Conservation (phyloP, 2,797 vertebrate genomes). For the Gambusia yucatana region DNA sequence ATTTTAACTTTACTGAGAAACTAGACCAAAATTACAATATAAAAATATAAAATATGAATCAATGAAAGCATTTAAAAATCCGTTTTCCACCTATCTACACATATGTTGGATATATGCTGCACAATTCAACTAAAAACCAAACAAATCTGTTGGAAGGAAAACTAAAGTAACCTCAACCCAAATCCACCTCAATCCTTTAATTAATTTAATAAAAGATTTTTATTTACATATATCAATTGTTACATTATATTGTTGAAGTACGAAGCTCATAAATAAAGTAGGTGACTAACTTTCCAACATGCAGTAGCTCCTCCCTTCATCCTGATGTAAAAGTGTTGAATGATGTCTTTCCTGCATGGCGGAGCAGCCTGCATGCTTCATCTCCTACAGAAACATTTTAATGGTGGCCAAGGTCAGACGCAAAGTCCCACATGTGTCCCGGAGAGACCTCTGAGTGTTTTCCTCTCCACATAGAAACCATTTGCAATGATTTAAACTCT, state of each 20-base stretch:
- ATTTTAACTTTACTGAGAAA: too few relatives aligned
- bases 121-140: not conserved
- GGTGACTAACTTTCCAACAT: not conserved
- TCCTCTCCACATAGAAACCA: conserved; percentile 6
- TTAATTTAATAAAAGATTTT: not conserved
- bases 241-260: not conserved
- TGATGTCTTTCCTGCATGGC: conserved; percentile 3
- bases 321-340: not conserved
- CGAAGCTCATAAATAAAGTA: not conserved
- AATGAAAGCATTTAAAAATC: not conserved
- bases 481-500: not conserved
- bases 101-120: not conserved
- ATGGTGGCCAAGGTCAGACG: conserved; percentile 12
- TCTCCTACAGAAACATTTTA: conserved; percentile 14
- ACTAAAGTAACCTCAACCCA: not conserved
- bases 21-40: too few relatives aligned
- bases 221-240: not conserved
- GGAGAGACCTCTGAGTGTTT: conserved; percentile 19
- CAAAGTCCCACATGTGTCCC: conserved; percentile 21
- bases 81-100: not conserved
- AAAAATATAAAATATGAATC: too few relatives aligned
- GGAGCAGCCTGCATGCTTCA: conserved; percentile 15
- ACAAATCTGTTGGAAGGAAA: not conserved
- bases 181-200: too few relatives aligned
- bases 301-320: not conserved